Base-by-base conservation (phyloP, 2,797 vertebrate genomes). In the Parauchenoglanis punctatus region DNA sequence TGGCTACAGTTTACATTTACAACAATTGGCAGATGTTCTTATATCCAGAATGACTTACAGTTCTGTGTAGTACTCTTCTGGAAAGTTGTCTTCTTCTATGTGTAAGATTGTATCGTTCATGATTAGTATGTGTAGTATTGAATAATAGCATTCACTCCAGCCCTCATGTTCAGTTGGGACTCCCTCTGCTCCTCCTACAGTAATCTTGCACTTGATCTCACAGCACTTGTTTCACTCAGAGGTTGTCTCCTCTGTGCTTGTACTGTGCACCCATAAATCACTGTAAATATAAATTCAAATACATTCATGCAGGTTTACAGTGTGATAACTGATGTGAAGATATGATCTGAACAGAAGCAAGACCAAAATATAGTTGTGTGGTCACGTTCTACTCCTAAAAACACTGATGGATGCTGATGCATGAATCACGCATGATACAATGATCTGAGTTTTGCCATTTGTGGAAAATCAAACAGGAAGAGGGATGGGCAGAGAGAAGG, bases 401-500 rank as follows among this genome's bases (percentile, higher is more conserved):
- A 25, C 72, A 23, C 13, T 15, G 49, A 25, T 54, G n/a, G 2
- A 80, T 80, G 31, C 10, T 80, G 54, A 58, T 20, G 52, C 17
- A 58, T 20, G 52, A 77, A 56, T 23, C 49, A 77, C 2, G n/a
- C 7, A 56, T 54, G 75, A 77, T 31, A 56, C 52, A 31, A 35
- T 35, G 2, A 56, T 52, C 12, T 25, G 44, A 15, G 23, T 52
- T n/a, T 75, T 49, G 6, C 7, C 13, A 77, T 56, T 56, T 54
- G 15, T 58, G 35, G 76, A 59, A 40, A 13, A 81, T 81, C 56
- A 25, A 35, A 44, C n/a, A 59, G 54, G 18, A 81, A 40, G 31
- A 44, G 31, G 35, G 58, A 70, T 72, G 76, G 67, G 81, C 59
- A 81, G 40, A 68, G 67, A 88, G 81, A n/a, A 84, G 86, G 89